Base-by-base conservation (phyloP, 2,797 vertebrate genomes). In the Pipistrellus kuhlii region DNA sequence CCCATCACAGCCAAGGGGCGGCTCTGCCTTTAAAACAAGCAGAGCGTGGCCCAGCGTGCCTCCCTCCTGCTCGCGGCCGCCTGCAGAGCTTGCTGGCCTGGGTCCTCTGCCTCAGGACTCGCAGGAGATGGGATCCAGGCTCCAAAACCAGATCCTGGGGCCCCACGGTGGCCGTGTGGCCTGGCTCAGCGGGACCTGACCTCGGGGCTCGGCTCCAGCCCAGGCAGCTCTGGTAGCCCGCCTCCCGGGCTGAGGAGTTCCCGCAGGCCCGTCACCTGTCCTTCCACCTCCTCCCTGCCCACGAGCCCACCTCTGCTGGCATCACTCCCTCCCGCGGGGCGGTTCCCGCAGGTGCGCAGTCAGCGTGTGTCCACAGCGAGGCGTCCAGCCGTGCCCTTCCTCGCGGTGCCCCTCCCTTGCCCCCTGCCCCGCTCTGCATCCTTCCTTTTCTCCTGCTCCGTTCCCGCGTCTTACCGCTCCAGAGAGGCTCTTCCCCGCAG, bases 11-110 rank as follows among this genome's bases (percentile, higher is more conserved):
- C 53, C 55, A 5, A 1, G 20, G 44, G 9, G 20, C 15, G 75
- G 35, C 41, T 41, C 13, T 35, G 41, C 27, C 18, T 78, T 80
- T 35, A 53, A 38, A 30, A 21, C 20, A 46, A 46, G 18, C 30
- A 10, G 2, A 1, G 27, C 3, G 0, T 7, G 20, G 8, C 46
- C 2, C n/a, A 0, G 5, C 3, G 6, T 8, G 27, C 27, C 15
- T 23, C 9, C 8, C 4, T 59, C 10, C 0, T 0, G 0, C 4
- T 35, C 6, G 20, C 9, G 6, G 11, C 51, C 6, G 0, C 25
- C 46, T 2, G 5, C 23, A 64, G 2, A 23, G 21, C 55, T 11
- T 25, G 48, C n/a, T 0, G 15, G 14, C 55, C 88, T 71, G 35
- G 71, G 10, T 4, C 88, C 25, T 72, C 64, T 41, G 27, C 69